Percentiles rank a stretch among this genome's conserved stretches.
Conservation (phyloP, 2,113 vertebrate species). For the Rhynchomys soricoides region DNA sequence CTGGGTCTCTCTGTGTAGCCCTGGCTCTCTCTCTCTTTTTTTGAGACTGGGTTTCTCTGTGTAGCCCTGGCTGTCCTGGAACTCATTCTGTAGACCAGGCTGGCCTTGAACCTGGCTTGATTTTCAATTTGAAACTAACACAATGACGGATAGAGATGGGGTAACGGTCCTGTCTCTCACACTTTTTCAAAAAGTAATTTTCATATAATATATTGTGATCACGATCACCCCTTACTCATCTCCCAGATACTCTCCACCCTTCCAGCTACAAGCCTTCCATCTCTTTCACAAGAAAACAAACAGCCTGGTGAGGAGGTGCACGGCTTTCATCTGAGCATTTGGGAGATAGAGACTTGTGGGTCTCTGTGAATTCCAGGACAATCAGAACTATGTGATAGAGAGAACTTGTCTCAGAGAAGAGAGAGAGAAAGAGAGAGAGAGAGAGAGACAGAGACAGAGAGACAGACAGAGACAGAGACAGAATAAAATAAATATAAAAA, state of each 20-base stretch:
- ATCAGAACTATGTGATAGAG: no score
- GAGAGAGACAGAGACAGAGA: no score
- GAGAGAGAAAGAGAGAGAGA: no score
- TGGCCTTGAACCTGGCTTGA: no score
- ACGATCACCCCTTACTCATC: not conserved
- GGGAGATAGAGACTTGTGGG: not conserved
- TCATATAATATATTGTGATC: not conserved
- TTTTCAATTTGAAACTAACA: slow-evolving; percentile 26
- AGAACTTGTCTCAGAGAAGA: no score
- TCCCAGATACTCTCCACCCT: not conserved
- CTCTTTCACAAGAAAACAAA: not conserved
- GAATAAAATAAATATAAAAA: not conserved
- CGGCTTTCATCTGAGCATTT: not conserved
- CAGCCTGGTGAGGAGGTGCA: not conserved
- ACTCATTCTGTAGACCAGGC: no score
- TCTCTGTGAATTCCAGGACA: not conserved
- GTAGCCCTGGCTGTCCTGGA: no score
- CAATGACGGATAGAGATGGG: not conserved
- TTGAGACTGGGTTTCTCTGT: no score
- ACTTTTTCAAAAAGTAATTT: not conserved
- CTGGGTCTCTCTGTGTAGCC: no score
- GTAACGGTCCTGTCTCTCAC: not conserved
- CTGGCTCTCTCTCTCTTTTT: no score
- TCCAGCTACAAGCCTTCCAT: no score
- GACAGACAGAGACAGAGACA: not conserved